Base-by-base conservation (phyloP, 2,113 vertebrate genomes). In the Oreochromis aureus region DNA sequence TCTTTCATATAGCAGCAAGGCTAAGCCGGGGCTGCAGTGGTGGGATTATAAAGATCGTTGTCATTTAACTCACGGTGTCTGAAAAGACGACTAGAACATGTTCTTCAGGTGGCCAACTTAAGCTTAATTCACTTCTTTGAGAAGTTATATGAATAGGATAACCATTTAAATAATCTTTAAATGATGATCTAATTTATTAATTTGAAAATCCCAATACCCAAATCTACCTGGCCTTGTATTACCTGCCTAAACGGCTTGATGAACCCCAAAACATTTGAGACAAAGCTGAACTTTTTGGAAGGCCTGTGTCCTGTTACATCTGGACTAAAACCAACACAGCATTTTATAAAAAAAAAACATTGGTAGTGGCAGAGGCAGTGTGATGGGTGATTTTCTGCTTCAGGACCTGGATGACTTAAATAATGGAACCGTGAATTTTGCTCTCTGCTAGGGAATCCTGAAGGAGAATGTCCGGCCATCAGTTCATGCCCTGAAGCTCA, bases 141-240 rank as follows among this genome's bases (percentile, higher is more conserved):
- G 10, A 1, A 56, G 12, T 6, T 56, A 56, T 13, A 2, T 24
- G 10, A 6, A 10, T 6, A 12, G n/a, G 1, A 56, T 24, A 1
- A 56, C 2, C 54, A 12, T 55, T 55, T 55, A 55, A 12, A 55
- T 55, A 22, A 12, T 55, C 54, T 24, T 55, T 12, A 55, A 55
- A 55, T 55, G 10, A 22, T 55, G n/a, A 55, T 55, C 11, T 55
- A 2, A 12, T 55, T 22, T 22, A 55, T 55, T 22, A 22, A 55
- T 22, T 55, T 22, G n/a, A 22, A 2, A 55, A 55, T 2, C 51
- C 9, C 51, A 53, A 53, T n/a, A 22, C 9, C 19, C 51, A 54
- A 11, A 55, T 5, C 53, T 55, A 11, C n/a, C 54, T 2, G 54
- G n/a, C 10, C 54, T 24, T 19, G 18, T 53, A 10, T n/a, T 5